Evolutionary conservation across 2,113 vertebrate species (phyloP).

Genomic region (Vicugna pacos): DNA sequence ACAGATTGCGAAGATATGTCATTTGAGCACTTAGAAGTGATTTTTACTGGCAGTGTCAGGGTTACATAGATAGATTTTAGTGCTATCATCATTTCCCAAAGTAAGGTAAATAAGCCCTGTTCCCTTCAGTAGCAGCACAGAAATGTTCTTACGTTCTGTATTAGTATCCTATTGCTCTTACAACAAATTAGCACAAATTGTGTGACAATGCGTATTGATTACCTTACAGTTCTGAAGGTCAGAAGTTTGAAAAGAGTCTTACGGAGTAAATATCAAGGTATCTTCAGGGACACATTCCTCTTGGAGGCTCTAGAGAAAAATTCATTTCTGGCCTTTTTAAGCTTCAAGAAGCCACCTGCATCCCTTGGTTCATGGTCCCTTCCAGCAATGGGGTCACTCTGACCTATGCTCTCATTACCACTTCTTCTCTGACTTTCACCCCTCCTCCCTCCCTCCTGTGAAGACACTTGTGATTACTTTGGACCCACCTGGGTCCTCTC

Average conservation of each 20-base stretch:
- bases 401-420: neutral
- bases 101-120: neutral
- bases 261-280: neutral
- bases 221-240: neutral
- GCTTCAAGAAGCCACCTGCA: neutral
- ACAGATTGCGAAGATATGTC: neutral
- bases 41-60: neutral
- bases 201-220: neutral
- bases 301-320: neutral
- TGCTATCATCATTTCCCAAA: neutral
- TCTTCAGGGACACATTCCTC: neutral
- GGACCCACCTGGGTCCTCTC: neutral
- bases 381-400: neutral
- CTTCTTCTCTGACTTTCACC: neutral
- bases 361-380: neutral
- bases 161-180: neutral
- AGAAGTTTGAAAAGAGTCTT: neutral
- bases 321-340: neutral
- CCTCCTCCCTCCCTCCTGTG: neutral
- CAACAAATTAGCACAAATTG: neutral
- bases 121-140: neutral
- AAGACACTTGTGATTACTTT: neutral
- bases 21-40: neutral
- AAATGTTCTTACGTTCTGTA: neutral
- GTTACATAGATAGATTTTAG: neutral